Conservation (phyloP, 2,113 vertebrate genomes). For the Irena cyanogastra region DNA sequence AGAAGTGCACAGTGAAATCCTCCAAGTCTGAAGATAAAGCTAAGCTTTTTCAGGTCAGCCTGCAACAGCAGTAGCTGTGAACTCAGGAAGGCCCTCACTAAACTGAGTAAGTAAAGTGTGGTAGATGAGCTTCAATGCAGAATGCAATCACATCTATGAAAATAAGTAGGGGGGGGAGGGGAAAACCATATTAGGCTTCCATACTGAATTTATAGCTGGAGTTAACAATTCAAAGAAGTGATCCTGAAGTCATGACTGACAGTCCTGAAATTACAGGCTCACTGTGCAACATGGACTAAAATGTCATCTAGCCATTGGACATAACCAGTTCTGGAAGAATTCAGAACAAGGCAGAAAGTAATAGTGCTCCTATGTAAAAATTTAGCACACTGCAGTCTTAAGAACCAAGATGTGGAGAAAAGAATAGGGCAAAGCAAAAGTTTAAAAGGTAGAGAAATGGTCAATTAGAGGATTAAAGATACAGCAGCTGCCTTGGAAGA, state of each 20-base stretch:
- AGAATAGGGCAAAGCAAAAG: not conserved
- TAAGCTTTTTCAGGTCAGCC: not conserved
- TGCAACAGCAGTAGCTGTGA: not conserved
- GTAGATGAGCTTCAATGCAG: not conserved
- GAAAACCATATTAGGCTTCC: not conserved
- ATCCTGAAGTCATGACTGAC: not conserved
- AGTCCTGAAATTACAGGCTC: not conserved
- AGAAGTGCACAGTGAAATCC: not conserved
- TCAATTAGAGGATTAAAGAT: not conserved
- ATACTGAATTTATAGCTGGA: not conserved
- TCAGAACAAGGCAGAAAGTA: not conserved
- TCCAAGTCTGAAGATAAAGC: not conserved
- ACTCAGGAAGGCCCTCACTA: not conserved
- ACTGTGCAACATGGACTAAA: not conserved
- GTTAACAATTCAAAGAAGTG: not conserved
- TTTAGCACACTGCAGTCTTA: not conserved
- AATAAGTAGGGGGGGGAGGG: accelerated
- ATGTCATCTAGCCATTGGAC: not conserved
- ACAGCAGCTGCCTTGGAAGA: not conserved
- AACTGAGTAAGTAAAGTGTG: not conserved
- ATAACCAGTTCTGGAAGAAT: not conserved
- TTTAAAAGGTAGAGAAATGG: not conserved
- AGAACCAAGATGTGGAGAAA: not conserved
- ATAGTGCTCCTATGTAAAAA: not conserved
- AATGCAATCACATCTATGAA: not conserved